Evolutionary conservation across 2,797 vertebrate genomes (phyloP), one percentile per base, ranked within the genome.

Genomic region (Euthynnus affinis): DNA sequence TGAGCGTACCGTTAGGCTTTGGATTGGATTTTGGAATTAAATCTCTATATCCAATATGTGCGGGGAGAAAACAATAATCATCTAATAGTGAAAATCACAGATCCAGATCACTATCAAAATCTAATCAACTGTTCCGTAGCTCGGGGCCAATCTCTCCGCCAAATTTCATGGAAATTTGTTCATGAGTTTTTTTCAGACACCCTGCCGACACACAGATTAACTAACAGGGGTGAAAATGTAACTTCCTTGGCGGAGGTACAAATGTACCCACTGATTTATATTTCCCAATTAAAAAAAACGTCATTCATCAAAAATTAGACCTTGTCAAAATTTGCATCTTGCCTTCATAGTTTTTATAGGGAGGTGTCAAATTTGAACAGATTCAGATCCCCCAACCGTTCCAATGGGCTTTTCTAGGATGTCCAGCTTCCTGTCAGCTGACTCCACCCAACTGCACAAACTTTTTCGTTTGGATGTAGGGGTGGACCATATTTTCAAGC

Each of bases 1-100:
- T 55, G 6, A 71, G 80, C 63, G 66, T 29, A 68, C 56, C 0
- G 74, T 74, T 61, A 44, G 70, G 58, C 76, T 81, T 83, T 7
- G 80, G 87, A 90, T 91, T 92, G 87, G 83, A 89, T 90, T 90
- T 87, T 85, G 66, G 86, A 91, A 92, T 92, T 87, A 88, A 93
- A 88, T 90, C 90, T 87, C 85, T 87, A 62, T 63, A 60, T 89
- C 90, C 86, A 81, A 63, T 84, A 49, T 78, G 69, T 75, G 52
- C 46, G 20, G 37, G 9, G 2, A 15, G 25, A 20, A 63, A 67
- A 84, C 83, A 90, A 87, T 89, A 88, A 91, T 88, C 86, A 87
- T 78, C 81, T 87, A 89, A 88, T 89, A 62, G 87, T 88, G 52
- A 77, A 81, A 91, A 90, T 90, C 84, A 78, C 88, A 90, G 75